Base-by-base conservation (phyloP, 2,888 invertebrate species). In the Endotricha flammealis region DNA sequence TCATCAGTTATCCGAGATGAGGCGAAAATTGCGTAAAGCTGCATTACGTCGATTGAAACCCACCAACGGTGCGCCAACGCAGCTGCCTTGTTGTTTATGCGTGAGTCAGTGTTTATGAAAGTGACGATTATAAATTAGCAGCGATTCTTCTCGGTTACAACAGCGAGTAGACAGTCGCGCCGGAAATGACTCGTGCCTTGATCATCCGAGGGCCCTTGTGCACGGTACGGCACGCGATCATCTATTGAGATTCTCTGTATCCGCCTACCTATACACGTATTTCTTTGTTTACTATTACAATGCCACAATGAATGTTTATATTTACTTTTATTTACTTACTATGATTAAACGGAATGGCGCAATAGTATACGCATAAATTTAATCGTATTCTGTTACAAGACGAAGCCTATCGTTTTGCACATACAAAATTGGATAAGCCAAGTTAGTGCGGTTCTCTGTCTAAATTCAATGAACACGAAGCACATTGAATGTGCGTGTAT, bases 61-160 rank as follows among this genome's bases (percentile, higher is more conserved):
- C 72, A 61, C 75, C 67, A 68, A 68, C 72, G 40, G 44, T 39
- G 41, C 12, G 24, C 42, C 42, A 39, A 39, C 42, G 38, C 43
- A 51, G 43, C 60, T 58, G 56, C 8, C 59, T 65, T 66, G 11
- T 68, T 69, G 65, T 66, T 63, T 65, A 50, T 58, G 52, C 46
- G 56, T 78, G 75, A 79, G 59, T 78, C 79, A 79, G 64, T 68
- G 57, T 69, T 75, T 78, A 73, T 68, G 72, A 76, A 78, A 79
- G 70, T 72, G 72, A 75, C 64, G 66, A 74, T 81, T 73, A 80
- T 76, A 78, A 81, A 83, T 83, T 81, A 78, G 72, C 74, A 72
- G 59, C 53, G 64, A 75, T 75, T 79, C 67, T 79, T 78, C 74
- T 71, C 48, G 46, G 55, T 76, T 77, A 66, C 71, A 64, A 69